These are phyloP conservation scores for Haliclona indistincta DNA, from an alignment of 37 sponge, comb jelly and placozoan genomes.

Conservation along the genomic window DNA sequence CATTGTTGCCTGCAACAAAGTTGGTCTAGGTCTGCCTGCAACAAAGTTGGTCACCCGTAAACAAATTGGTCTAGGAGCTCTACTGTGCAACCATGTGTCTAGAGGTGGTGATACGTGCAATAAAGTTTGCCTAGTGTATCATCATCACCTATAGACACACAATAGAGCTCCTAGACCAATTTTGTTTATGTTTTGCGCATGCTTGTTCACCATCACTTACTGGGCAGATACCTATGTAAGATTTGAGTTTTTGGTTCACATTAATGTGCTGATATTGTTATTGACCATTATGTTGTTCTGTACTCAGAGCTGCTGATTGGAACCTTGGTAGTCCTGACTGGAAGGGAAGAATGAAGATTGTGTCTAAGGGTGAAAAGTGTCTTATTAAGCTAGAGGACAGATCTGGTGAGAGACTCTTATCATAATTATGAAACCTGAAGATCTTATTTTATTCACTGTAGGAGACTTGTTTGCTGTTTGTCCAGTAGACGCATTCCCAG, in stretches of 20 bases:
- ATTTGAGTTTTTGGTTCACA: background rate
- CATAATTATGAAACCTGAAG: background rate
- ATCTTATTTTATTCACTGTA: constrained; percentile 16
- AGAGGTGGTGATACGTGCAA: too few species aligned
- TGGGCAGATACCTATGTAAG: background rate
- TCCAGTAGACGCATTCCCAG: constrained; percentile 89
- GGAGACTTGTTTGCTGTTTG: constrained; percentile 95
- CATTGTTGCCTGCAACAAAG: too few species aligned
- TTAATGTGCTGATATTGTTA: background rate
- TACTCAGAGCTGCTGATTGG: constrained; percentile 94
- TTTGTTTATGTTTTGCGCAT: too few species aligned
- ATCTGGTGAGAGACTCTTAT: constrained; percentile 53
- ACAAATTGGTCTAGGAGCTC: too few species aligned
- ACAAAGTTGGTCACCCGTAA: too few species aligned
- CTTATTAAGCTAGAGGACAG: constrained; percentile 91
- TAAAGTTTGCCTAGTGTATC: too few species aligned
- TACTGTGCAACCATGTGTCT: too few species aligned
- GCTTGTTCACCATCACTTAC: background rate
- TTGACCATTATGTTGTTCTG: background rate
- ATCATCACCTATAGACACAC: too few species aligned
- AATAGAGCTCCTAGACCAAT: too few species aligned
- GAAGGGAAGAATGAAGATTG: constrained; percentile 83
- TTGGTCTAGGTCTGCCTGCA: too few species aligned
- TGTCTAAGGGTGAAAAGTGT: constrained; percentile 64
- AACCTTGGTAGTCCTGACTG: constrained; percentile 87